These are phyloP conservation scores for Sceloporus tristichus DNA, from an alignment of 2,113 vertebrate species.

Conservation along the genomic window DNA sequence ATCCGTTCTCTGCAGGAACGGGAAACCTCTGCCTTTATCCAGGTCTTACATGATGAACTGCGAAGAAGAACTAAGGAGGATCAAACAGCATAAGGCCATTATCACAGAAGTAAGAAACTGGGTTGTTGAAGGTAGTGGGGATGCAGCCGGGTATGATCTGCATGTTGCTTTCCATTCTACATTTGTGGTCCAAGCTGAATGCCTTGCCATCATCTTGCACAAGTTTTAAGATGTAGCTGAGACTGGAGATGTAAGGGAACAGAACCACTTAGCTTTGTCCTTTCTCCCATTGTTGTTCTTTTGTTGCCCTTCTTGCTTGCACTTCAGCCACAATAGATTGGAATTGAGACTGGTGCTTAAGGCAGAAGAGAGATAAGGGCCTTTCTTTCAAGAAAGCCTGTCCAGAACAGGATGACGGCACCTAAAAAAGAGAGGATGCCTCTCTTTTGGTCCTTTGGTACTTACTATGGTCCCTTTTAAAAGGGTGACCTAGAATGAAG, in stretches of 20 bases:
- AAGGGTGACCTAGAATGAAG: neutral
- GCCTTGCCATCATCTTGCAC: neutral
- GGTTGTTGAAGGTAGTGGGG: neutral
- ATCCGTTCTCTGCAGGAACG: conserved; percentile 92
- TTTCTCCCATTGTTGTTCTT: neutral
- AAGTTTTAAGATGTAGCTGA: neutral
- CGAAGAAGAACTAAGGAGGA: conserved; percentile 90
- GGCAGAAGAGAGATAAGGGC: too few species aligned
- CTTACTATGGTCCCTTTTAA: neutral
- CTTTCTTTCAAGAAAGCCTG: neutral
- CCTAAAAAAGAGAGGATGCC: too few species aligned
- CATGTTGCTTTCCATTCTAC: neutral
- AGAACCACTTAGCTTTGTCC: neutral
- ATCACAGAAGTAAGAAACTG: conserved; percentile 89
- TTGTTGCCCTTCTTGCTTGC: too few species aligned
- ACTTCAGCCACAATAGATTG: too few species aligned
- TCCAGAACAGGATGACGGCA: neutral
- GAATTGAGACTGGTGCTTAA: too few species aligned
- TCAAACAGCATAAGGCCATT: conserved; percentile 94
- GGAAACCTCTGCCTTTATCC: conserved; percentile 92
- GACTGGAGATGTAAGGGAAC: neutral
- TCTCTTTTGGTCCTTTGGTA: neutral
- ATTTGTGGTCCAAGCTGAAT: neutral
- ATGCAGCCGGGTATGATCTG: neutral
- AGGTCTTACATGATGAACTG: conserved; percentile 88